Evolutionary conservation across 2,888 invertebrate genomes (phyloP).

Genomic region (Drosophila ezoana): DNA sequence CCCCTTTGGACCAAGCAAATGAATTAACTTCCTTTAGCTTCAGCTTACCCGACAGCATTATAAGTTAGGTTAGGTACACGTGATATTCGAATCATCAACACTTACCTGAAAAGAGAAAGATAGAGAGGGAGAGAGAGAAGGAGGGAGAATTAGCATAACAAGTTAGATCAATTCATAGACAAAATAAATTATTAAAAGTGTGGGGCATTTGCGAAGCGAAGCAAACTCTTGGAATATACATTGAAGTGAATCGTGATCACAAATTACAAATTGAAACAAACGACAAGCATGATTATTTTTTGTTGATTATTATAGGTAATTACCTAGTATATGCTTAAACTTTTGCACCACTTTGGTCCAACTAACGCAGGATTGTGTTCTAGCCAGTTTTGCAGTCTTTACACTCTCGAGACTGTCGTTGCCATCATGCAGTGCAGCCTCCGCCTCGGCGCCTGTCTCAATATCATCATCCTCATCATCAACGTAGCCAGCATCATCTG

Average conservation of each 20-base stretch:
- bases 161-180: too few species aligned
- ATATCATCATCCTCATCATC: slow-evolving; percentile 45
- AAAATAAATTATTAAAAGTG: not conserved
- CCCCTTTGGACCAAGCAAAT: not conserved
- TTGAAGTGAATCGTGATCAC: too few species aligned
- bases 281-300: too few species aligned
- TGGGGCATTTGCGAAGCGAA: slow-evolving; percentile 11
- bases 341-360: slow-evolving; percentile 83
- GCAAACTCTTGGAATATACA: slow-evolving; percentile 16
- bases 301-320: slow-evolving; percentile 37
- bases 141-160: too few species aligned
- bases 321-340: slow-evolving; percentile 82
- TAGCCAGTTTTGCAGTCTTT: slow-evolving; percentile 69
- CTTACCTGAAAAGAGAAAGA: slow-evolving; percentile 69
- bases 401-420: slow-evolving; percentile 55
- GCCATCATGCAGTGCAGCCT: slow-evolving; percentile 38
- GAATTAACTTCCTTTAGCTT: too few species aligned
- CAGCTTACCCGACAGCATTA: slow-evolving; percentile 57
- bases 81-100: slow-evolving; percentile 20
- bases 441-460: slow-evolving; percentile 70
- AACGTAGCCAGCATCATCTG: slow-evolving; percentile 27
- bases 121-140: not conserved
- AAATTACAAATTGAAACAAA: too few species aligned
- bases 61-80: slow-evolving; percentile 1
- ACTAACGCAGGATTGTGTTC: slow-evolving; percentile 83